Evolutionary conservation across 1,140 invertebrate genomes (phyloP), one percentile per base, ranked within the genome.

Genomic region (Harlomillsia oculata): DNA sequence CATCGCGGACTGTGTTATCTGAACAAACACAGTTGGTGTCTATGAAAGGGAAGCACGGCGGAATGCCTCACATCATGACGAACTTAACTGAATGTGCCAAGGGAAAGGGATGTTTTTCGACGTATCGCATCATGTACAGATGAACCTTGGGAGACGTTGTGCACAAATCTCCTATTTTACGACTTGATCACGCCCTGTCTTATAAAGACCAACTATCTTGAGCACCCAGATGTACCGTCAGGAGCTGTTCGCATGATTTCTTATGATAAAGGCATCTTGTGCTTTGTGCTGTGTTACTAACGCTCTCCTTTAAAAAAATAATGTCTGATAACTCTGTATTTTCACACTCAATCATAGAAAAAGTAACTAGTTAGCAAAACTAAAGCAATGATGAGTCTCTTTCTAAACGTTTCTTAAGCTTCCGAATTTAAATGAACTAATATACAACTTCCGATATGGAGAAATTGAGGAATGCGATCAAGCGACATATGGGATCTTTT

Each of bases 131-230:
- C 3, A 11, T 37, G 49, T 25, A 36, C 20, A 51, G 49, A 51
- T 51, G 49, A 43, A 30, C n/a, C 32, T 54, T 13, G 20, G 23
- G 51, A 57, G 55, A 51, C 55, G 45, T 51, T 44, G 28, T 53
- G 53, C 45, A n/a, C 46, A 60, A 58, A 64, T 64, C 62, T 60
- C 58, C 62, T 60, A 64, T 60, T 64, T 64, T 64, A 64, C 58
- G 62, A 64, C 58, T 57, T 64, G 62, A 64, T 64, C 62, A 64
- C 62, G 58, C 62, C 62, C 53, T 56, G 53, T 61, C 59, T 56
- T 56, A 56, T 11, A 21, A 9, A 18, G 26, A 44, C 56, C 23
- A n/a, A n/a, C n/a, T 63, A 63, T 60, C 62, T 63, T 44, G 23
- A 49, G 34, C 56, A 5, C 30, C 53, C 62, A 63, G 62, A 63